Percentiles rank a stretch among this genome's conserved stretches.
These are phyloP conservation scores for Parazoanthus darwini DNA, from an alignment of 92 coral and sea anemone species.

Conservation along the genomic window DNA sequence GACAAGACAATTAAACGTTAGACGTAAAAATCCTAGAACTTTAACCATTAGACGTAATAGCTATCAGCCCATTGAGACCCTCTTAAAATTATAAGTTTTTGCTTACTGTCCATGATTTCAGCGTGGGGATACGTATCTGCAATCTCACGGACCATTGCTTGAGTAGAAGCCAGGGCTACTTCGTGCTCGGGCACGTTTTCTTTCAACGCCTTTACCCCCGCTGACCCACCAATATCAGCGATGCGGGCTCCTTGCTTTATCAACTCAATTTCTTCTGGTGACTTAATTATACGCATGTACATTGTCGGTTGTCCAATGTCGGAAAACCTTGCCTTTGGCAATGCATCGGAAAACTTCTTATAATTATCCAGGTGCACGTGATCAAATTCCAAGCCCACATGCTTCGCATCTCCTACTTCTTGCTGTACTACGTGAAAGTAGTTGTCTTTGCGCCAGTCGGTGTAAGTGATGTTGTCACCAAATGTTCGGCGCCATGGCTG, in stretches of 20 bases:
- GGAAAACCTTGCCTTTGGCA: slow-evolving; percentile 71
- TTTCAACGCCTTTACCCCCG: slow-evolving; percentile 62
- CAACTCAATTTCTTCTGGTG: slow-evolving; percentile 82
- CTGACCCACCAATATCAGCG: slow-evolving; percentile 87
- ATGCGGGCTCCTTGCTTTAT: slow-evolving; percentile 87
- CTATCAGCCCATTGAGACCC: too few species aligned
- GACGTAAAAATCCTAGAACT: too few species aligned
- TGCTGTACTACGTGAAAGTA: slow-evolving; percentile 74
- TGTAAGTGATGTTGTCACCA: slow-evolving; percentile 87
- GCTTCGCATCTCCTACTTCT: slow-evolving; percentile 69
- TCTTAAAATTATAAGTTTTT: not conserved
- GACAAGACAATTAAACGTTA: too few species aligned
- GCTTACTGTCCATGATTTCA: slow-evolving; percentile 89
- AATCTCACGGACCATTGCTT: slow-evolving; percentile 84
- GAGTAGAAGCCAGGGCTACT: slow-evolving; percentile 84
- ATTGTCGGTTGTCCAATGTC: slow-evolving; percentile 81
- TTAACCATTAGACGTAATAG: too few species aligned
- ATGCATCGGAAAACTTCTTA: slow-evolving; percentile 70
- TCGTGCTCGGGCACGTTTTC: slow-evolving; percentile 84
- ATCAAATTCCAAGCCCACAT: slow-evolving; percentile 83
- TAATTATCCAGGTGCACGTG: slow-evolving; percentile 64
- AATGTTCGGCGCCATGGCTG: slow-evolving; percentile 89
- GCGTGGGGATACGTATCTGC: slow-evolving; percentile 81
- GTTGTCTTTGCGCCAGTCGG: slow-evolving; percentile 95
- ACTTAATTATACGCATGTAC: slow-evolving; percentile 89